A percentile compares a stretch with the other conserved stretches of the same genome.
Evolutionary conservation across 37 sponge, comb jelly and placozoan genomes (phyloP).

Genomic region (Theonella swinhoei): DNA sequence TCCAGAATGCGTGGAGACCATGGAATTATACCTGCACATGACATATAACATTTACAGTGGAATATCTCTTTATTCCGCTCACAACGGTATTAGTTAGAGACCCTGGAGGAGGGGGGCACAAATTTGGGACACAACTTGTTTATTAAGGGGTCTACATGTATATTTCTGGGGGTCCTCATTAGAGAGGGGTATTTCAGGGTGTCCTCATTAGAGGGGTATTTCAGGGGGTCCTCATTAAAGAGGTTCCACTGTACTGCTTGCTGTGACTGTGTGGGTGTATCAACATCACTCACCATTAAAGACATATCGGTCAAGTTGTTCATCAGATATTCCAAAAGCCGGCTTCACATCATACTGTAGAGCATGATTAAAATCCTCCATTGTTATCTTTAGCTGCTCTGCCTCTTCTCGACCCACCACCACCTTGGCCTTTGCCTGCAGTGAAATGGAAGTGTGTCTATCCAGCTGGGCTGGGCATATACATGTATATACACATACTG

Average conservation of each 20-base stretch:
- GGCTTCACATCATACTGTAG: conserved; percentile 91
- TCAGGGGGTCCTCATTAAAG: no score
- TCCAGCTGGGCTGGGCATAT: no score
- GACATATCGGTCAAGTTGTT: conserved; percentile 76
- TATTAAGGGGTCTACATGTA: no score
- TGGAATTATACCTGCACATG: conserved; percentile 66
- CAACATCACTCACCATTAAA: conserved; percentile 69
- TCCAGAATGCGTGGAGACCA: conserved; percentile 74
- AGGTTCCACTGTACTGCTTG: no score
- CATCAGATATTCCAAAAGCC: conserved; percentile 87
- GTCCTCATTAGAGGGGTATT: no score
- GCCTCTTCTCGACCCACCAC: conserved; percentile 76
- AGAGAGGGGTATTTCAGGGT: no score
- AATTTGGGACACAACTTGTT: no score
- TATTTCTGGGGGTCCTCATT: no score
- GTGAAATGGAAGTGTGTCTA: background rate
- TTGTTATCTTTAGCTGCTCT: conserved; percentile 70
- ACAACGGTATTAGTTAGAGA: background rate
- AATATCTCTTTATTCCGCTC: background rate
- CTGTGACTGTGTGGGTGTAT: background rate
- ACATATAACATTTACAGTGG: background rate
- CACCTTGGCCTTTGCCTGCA: conserved; percentile 75
- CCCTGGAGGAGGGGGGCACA: no score
- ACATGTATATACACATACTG: no score
- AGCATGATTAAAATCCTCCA: conserved; percentile 88